Conservation (phyloP, 92 coral and sea anemone genomes). For the Chrysogorgia sp. region DNA sequence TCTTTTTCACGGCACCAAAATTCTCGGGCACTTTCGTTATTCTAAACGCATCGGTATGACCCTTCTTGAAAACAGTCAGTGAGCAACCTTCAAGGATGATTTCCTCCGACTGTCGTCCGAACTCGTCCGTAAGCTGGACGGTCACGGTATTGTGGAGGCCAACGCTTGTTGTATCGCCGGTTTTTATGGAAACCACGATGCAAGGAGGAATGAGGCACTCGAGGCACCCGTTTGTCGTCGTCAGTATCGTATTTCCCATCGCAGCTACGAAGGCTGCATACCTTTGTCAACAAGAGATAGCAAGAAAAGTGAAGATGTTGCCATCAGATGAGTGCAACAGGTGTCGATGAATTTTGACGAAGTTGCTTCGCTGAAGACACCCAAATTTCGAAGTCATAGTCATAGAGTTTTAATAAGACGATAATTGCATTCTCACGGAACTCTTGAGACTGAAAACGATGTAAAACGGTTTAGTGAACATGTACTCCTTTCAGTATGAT, state of each 20-base stretch:
- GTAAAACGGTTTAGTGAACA: no score
- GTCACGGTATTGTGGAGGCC: conserved; percentile 85
- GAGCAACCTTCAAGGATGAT: conserved; percentile 84
- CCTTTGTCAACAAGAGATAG: neutral
- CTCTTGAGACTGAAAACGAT: no score
- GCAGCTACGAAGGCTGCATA: neutral
- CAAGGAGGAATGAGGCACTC: conserved; percentile 76
- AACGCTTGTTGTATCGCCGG: conserved; percentile 91
- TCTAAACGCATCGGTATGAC: conserved; percentile 87
- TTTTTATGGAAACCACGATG: conserved; percentile 74
- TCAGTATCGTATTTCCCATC: conserved; percentile 85
- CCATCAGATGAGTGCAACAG: neutral
- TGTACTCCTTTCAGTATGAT: conserved; percentile 2
- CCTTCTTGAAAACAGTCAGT: conserved; percentile 91
- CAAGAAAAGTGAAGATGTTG: neutral
- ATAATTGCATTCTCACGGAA: no score
- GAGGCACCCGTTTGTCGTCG: conserved; percentile 60
- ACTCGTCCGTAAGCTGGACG: conserved; percentile 76
- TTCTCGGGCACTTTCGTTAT: conserved; percentile 54
- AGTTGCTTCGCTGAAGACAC: no score
- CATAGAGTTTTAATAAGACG: no score
- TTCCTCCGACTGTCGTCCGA: conserved; percentile 75
- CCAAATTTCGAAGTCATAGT: no score
- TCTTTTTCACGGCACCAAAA: conserved; percentile 71
- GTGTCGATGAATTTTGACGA: no score